Evolutionary conservation across 2,113 vertebrate species (phyloP).

Genomic region (Reinhardtius hippoglossoides): DNA sequence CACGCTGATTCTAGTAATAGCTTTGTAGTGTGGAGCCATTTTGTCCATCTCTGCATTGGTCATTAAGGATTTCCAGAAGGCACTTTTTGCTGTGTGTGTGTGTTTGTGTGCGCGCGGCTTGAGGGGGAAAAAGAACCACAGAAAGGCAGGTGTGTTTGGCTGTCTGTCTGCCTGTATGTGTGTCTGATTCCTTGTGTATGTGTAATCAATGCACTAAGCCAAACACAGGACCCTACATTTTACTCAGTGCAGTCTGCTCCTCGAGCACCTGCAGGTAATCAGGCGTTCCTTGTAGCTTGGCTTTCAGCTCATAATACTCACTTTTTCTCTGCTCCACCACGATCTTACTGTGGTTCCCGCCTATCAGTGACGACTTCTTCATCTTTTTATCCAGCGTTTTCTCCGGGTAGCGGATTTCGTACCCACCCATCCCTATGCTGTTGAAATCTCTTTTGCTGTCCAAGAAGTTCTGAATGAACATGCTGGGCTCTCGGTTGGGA

Average conservation of each 20-base stretch:
- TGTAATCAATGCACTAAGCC: conserved; percentile 63
- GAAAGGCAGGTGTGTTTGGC: conserved; percentile 57
- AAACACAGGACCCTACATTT: conserved; percentile 74
- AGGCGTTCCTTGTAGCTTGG: conserved; percentile 96
- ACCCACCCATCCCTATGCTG: conserved; percentile 97
- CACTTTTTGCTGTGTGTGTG: conserved; percentile 86
- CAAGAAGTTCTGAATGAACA: conserved; percentile 97
- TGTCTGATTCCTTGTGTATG: conserved; percentile 38
- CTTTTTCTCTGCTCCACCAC: conserved; percentile 97
- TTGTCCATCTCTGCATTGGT: conserved; percentile 93
- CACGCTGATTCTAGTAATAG: conserved; percentile 74
- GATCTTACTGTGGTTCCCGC: conserved; percentile 98
- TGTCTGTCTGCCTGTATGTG: conserved; percentile 49
- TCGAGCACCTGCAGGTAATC: conserved; percentile 99
- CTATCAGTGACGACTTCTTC: conserved; percentile 97
- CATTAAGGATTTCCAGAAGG: conserved; percentile 95
- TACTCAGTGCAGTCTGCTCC: conserved; percentile 94
- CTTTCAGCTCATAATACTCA: conserved; percentile 98
- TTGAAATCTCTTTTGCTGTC: conserved; percentile 97
- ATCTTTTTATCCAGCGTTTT: conserved; percentile 96
- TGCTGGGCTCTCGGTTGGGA: conserved; percentile 93
- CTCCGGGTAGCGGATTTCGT: conserved; percentile 97
- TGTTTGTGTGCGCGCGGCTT: conserved; percentile 18
- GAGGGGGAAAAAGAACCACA: conserved; percentile 43
- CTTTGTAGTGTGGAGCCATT: conserved; percentile 78